Conservation (phyloP, 2,888 invertebrate genomes). For the Eupithecia centaureata region DNA sequence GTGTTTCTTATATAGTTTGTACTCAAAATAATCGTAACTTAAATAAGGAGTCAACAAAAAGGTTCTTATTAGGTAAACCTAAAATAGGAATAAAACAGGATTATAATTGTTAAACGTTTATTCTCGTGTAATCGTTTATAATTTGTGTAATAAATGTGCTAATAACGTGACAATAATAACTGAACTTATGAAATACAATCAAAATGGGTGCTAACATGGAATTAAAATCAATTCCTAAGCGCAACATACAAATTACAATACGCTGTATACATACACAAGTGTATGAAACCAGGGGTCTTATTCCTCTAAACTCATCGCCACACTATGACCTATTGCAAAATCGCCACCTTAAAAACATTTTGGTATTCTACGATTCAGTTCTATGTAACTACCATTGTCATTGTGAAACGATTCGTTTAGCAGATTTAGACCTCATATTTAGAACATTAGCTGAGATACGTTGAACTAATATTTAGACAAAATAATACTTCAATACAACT, state of each 20-base stretch:
- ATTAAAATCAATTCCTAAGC: constrained; percentile 48
- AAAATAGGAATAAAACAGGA: neutral
- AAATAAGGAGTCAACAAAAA: too few species aligned
- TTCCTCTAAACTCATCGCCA: neutral
- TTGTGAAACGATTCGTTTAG: neutral
- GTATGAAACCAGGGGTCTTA: neutral
- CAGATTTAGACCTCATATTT: neutral
- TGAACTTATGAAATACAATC: constrained; percentile 59
- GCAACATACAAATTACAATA: neutral
- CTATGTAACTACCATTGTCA: neutral
- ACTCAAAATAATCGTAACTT: too few species aligned
- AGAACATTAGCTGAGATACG: constrained; percentile 14
- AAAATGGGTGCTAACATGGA: constrained; percentile 55
- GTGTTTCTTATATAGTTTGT: too few species aligned
- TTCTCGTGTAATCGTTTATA: constrained; percentile 78
- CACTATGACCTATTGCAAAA: neutral
- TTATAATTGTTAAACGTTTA: constrained; percentile 63
- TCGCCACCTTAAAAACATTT: neutral
- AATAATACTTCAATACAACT: constrained; percentile 74
- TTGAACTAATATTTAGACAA: constrained; percentile 47
- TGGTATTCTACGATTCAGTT: neutral
- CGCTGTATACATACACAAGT: neutral
- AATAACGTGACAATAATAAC: constrained; percentile 72
- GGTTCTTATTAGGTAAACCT: too few species aligned
- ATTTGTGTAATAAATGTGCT: constrained; percentile 80